Conservation (phyloP, 1,140 invertebrate species). For the Radopholus similis region DNA sequence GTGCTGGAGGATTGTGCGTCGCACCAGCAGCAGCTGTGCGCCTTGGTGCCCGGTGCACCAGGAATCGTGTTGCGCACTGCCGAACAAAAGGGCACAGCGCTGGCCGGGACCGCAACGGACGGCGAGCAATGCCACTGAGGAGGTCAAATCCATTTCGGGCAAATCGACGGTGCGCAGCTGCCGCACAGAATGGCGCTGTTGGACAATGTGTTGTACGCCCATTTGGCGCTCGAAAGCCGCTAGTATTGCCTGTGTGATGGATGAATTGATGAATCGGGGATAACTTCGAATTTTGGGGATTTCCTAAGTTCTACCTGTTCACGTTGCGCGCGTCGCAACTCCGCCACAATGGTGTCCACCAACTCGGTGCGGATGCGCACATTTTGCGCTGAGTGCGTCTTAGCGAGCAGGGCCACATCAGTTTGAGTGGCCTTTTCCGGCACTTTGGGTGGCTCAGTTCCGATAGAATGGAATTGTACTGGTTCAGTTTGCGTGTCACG, state of each 20-base stretch:
- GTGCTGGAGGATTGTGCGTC: not conserved
- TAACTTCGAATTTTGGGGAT: too few relatives aligned
- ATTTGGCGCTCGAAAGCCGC: not conserved
- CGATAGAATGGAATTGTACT: not conserved
- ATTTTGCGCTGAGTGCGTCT: not conserved
- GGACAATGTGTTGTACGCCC: conserved; percentile 5
- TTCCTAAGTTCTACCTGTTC: not conserved
- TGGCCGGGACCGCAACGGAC: conserved; percentile 18
- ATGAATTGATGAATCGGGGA: too few relatives aligned
- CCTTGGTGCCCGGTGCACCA: conserved; percentile 29
- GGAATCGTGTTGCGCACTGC: conserved; percentile 19
- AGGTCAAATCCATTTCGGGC: not conserved
- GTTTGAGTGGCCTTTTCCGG: conserved; percentile 11
- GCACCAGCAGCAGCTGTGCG: conserved; percentile 12
- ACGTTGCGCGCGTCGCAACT: not conserved
- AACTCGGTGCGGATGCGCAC: not conserved
- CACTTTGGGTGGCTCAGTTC: conserved; percentile 3
- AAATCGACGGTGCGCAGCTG: not conserved
- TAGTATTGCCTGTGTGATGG: too few relatives aligned
- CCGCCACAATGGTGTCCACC: not conserved
- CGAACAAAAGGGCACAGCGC: conserved; percentile 21
- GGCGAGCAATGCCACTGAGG: conserved; percentile 7
- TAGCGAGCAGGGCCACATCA: not conserved
- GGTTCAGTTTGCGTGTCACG: not conserved
- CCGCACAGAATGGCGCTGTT: too few relatives aligned